Evolutionary conservation across 2,888 invertebrate genomes (phyloP).

Genomic region (Drosophila greeni): DNA sequence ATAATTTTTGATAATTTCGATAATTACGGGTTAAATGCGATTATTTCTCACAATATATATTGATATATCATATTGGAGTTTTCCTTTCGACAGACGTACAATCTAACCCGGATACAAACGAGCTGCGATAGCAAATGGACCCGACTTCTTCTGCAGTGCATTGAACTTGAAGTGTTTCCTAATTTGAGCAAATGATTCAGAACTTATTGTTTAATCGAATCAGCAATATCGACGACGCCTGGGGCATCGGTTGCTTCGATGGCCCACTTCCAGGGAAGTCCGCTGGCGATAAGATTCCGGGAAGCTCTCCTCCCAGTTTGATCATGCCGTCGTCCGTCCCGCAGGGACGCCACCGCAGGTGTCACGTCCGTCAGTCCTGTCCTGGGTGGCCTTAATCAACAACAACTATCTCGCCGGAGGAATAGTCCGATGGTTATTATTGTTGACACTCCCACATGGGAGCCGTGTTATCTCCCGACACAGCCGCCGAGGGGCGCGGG

Average conservation of each 20-base stretch:
- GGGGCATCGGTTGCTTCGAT: constrained; percentile 9
- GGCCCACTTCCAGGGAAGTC: constrained; percentile 40
- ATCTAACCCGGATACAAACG: not conserved
- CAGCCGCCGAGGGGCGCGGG: constrained; percentile 7
- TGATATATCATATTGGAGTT: not conserved
- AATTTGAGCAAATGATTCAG: constrained; percentile 21
- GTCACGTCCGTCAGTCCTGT: constrained; percentile 10
- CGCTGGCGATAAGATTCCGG: constrained; percentile 38
- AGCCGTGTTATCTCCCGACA: constrained; percentile 22
- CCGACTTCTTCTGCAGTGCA: not conserved
- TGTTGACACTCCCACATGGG: not conserved
- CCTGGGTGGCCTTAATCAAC: constrained; percentile 7
- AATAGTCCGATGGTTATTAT: constrained; percentile 7
- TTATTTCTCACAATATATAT: no score
- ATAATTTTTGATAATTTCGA: no score
- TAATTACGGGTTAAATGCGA: no score
- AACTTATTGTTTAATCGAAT: constrained; percentile 16
- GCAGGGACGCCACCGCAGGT: not conserved
- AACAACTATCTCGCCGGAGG: not conserved
- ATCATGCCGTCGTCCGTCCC: not conserved
- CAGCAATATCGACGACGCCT: constrained; percentile 8
- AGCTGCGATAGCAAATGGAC: not conserved
- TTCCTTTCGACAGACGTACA: not conserved
- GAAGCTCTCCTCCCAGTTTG: constrained; percentile 16
- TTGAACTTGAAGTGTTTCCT: constrained; percentile 4